Percentiles rank a stretch among this genome's conserved stretches.
These are phyloP conservation scores for Mormyrus iriodes DNA, from an alignment of 2,113 vertebrate species.

Conservation along the genomic window DNA sequence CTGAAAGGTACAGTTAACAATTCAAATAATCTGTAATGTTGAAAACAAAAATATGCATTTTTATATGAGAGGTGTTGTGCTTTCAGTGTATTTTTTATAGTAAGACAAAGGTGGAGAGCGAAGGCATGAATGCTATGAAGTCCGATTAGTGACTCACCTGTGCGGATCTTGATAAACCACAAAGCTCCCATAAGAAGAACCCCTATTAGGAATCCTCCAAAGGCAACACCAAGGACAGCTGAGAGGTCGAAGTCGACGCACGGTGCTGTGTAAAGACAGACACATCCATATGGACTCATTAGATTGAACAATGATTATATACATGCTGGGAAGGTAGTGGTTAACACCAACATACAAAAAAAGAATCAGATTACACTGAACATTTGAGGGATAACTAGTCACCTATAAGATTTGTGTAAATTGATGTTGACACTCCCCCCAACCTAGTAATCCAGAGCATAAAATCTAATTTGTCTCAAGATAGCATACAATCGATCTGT, in stretches of 20 bases:
- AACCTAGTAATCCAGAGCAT: not conserved
- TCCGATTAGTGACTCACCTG: slow-evolving; percentile 67
- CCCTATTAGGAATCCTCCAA: slow-evolving; percentile 88
- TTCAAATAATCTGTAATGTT: not conserved
- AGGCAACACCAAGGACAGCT: slow-evolving; percentile 80
- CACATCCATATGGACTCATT: not conserved
- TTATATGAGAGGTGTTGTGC: not conserved
- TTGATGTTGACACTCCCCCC: not conserved
- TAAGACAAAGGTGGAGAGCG: not conserved
- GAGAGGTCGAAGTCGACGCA: slow-evolving; percentile 63
- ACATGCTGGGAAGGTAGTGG: not conserved
- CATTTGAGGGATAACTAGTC: not conserved
- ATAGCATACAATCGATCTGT: not conserved
- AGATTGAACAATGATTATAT: not conserved
- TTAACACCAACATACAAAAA: not conserved
- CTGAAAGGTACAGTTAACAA: slow-evolving; percentile 45
- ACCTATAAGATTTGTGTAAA: not conserved
- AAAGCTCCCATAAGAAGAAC: slow-evolving; percentile 82
- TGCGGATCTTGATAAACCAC: slow-evolving; percentile 92
- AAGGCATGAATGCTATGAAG: not conserved
- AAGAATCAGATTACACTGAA: not conserved
- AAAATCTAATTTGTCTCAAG: slow-evolving; percentile 12
- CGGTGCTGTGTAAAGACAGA: slow-evolving; percentile 33
- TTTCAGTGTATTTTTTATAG: not conserved
- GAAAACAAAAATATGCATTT: not conserved